Evolutionary conservation across 2,113 vertebrate genomes (phyloP), one percentile per base, ranked within the genome.

Genomic region (Megaptera novaeangliae): DNA sequence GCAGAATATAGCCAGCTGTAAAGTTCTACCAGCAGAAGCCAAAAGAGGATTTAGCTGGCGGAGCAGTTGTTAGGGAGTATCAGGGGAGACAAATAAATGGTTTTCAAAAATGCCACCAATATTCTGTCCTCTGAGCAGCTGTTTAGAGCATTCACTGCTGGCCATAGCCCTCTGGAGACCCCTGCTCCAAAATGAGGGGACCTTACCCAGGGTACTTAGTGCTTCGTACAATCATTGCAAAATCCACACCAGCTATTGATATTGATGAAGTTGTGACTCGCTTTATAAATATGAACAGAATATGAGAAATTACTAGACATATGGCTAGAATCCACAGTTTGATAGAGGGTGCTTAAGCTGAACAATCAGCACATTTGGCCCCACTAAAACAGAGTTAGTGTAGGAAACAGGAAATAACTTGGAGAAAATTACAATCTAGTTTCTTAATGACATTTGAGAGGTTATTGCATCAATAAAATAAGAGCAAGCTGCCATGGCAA

Each of bases 381-480:
- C n/a, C 52, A 87, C 41, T 71, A 83, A 87, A 88, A 87, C 29
- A 90, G 64, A 93, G 46, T 92, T 94, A 97, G 95, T 86, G 29
- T 80, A 80, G 36, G 74, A 92, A 93, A 87, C 10, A 96, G 75
- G 36, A 96, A 96, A 84, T 91, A 94, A 52, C 25, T 74, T 80
- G 74, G 69, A 91, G 88, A 95, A 96, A 97, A 96, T 90, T 90
- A 82, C 3, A 92, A 31, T 94, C 34, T 12, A 89, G 55, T 72
- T 92, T 96, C 44, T 77, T 89, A n/a, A 52, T 95, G 85, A 91
- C 49, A 88, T 84, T 94, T 97, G 80, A 88, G 39, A 91, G 18
- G 41, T 96, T 94, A 87, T 83, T 94, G 21, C 34, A 88, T 75
- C 36, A 90, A 80, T 90, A 89, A 98, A 91, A 86, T 86, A 94